Conservation (phyloP, 2,888 invertebrate genomes). For the Cerastoderma edule region DNA sequence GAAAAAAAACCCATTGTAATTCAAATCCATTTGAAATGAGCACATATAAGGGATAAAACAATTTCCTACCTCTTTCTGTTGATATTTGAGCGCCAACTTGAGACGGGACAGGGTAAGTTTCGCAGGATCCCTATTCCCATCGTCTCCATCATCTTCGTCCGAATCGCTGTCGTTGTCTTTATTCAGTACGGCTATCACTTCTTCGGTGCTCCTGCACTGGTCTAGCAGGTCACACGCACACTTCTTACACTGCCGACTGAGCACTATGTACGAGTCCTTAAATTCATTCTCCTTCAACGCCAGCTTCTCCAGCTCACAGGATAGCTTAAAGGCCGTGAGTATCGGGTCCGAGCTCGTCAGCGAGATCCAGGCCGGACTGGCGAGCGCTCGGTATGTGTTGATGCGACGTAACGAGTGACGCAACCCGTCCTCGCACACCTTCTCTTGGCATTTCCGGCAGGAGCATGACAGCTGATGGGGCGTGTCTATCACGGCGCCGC, state of each 20-base stretch:
- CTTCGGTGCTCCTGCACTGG: conserved; percentile 86
- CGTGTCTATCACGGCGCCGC: conserved; percentile 84
- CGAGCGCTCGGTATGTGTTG: conserved; percentile 85
- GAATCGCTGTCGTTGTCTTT: conserved; percentile 81
- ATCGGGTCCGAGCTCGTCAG: conserved; percentile 86
- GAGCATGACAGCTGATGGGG: conserved; percentile 84
- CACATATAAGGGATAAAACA: no score
- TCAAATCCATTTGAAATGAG: no score
- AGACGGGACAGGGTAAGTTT: conserved; percentile 84
- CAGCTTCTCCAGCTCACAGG: conserved; percentile 85
- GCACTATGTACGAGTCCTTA: conserved; percentile 84
- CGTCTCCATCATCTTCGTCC: conserved; percentile 43
- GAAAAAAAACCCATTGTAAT: no score
- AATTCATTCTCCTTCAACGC: conserved; percentile 85
- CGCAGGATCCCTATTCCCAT: conserved; percentile 19
- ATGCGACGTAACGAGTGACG: conserved; percentile 85
- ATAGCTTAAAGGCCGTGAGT: conserved; percentile 85
- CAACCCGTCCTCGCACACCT: conserved; percentile 84
- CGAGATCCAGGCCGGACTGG: conserved; percentile 86
- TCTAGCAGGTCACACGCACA: conserved; percentile 86
- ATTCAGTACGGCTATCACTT: conserved; percentile 85
- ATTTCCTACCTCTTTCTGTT: conserved; percentile 85
- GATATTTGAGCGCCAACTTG: conserved; percentile 86
- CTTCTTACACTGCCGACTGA: conserved; percentile 85
- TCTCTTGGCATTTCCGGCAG: conserved; percentile 84